Conservation (phyloP, 2,888 invertebrate species). For the Eustalomyia histrio region DNA sequence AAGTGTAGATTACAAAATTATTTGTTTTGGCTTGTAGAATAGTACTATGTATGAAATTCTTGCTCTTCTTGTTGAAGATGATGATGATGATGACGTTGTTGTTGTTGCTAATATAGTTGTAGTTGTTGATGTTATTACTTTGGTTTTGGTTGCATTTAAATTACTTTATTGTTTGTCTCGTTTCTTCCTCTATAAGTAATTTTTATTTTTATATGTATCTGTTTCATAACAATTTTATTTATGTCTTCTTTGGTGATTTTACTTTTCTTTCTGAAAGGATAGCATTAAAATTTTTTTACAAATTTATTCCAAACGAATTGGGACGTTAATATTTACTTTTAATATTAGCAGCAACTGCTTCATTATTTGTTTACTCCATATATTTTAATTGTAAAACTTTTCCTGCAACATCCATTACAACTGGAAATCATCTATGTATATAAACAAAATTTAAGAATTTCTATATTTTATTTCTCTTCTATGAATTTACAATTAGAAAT, state of each 20-base stretch:
- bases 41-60: too few relatives aligned
- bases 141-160: conserved; percentile 29
- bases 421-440: too few relatives aligned
- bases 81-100: neutral
- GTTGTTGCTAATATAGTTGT: conserved; percentile 20
- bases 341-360: too few relatives aligned
- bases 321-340: too few relatives aligned
- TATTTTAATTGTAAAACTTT: neutral
- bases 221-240: conserved; percentile 33
- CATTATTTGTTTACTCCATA: neutral
- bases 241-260: neutral
- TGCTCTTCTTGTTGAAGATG: neutral
- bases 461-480: neutral
- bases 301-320: too few relatives aligned
- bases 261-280: neutral
- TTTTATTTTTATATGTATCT: neutral
- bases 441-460: neutral
- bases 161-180: conserved; percentile 10
- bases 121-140: conserved; percentile 32
- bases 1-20: conserved; percentile 46
- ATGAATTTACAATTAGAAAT: conserved; percentile 44
- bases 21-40: conserved; percentile 23
- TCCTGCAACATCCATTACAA: too few relatives aligned
- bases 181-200: neutral
- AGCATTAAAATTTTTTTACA: too few relatives aligned